phyloP scores from a whole-genome alignment of 2,113 vertebrate species.

The Malaclemys terrapin region DNA sequence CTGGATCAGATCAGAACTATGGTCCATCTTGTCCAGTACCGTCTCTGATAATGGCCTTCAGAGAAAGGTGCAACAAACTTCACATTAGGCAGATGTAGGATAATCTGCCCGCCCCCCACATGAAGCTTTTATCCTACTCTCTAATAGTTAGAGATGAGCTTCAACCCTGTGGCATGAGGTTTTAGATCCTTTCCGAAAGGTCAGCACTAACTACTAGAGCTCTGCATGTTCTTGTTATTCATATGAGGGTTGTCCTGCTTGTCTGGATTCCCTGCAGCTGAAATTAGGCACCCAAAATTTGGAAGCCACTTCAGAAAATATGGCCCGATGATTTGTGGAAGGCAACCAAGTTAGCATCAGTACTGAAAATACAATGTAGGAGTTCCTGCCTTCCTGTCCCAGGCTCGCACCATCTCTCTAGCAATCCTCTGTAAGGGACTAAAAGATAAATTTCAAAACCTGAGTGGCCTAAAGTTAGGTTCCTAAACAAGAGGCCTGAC shows the following conservation, averaged over 20 bases:
- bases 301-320: conserved; percentile 15
- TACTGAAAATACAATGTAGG: conserved; percentile 48
- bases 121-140: background rate
- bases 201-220: background rate
- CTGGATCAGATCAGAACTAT: background rate
- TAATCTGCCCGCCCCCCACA: background rate
- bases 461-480: background rate
- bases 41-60: background rate
- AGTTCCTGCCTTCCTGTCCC: background rate
- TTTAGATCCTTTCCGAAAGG: background rate
- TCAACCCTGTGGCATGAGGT: background rate
- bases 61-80: background rate
- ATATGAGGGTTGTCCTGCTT: background rate
- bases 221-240: background rate
- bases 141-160: background rate
- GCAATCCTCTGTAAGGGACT: background rate
- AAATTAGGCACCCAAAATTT: background rate
- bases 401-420: background rate
- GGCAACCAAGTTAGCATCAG: conserved; percentile 28
- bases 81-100: background rate
- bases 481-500: background rate
- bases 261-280: background rate
- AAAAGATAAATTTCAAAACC: background rate
- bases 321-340: conserved; percentile 19
- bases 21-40: background rate